These are phyloP conservation scores for Leptinotarsa haldemani DNA, from an alignment of 2,888 invertebrate species.

Conservation along the genomic window DNA sequence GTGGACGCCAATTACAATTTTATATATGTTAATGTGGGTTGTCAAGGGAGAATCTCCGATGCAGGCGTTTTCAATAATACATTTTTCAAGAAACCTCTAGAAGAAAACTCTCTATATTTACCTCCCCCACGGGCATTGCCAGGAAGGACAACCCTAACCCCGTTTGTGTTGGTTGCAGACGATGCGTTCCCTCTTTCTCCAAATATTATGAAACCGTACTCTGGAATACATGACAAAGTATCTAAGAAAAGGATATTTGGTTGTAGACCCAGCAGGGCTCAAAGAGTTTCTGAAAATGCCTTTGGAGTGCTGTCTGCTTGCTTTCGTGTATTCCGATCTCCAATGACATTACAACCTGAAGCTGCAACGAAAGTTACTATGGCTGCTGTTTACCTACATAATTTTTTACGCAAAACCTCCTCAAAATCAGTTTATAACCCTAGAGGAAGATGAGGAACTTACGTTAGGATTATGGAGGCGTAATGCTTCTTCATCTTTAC, in stretches of 20 bases:
- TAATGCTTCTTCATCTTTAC: too few species aligned
- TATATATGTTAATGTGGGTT: too few species aligned
- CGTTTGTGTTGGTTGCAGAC: too few species aligned
- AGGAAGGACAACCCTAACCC: too few species aligned
- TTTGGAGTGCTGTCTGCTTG: too few species aligned
- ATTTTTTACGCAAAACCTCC: slow-evolving; percentile 1
- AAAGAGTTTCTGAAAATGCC: too few species aligned
- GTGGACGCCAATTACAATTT: neutral
- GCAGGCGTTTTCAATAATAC: slow-evolving; percentile 6
- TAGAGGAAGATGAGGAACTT: slow-evolving; percentile 13
- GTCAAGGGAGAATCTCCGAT: neutral
- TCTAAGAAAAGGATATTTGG: too few species aligned
- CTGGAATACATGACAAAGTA: too few species aligned
- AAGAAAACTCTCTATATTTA: slow-evolving; percentile 1
- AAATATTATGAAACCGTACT: too few species aligned
- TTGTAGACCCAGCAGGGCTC: too few species aligned
- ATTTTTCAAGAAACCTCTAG: neutral
- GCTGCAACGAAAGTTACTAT: slow-evolving; percentile 15
- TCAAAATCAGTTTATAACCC: slow-evolving; percentile 21
- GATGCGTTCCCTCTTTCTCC: too few species aligned
- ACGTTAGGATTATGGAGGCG: too few species aligned
- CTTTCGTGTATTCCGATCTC: slow-evolving; percentile 9
- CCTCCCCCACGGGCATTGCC: neutral
- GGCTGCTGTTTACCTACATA: slow-evolving; percentile 14
- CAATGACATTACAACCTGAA: slow-evolving; percentile 2